Evolutionary conservation across 2,797 vertebrate genomes (phyloP).

Genomic region (Microchirus variegatus): DNA sequence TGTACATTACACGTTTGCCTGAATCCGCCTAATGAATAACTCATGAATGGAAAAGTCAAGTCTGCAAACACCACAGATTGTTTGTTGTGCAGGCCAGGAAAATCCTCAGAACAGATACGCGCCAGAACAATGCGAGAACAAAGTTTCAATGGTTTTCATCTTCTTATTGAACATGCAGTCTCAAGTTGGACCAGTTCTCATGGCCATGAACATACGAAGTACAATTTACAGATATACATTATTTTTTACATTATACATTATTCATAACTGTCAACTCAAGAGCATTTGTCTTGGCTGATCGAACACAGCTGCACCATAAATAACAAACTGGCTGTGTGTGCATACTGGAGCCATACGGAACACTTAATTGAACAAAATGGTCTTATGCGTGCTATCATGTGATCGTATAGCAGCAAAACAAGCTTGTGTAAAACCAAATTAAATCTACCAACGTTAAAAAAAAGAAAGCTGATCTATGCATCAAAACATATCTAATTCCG

Average conservation of each 20-base stretch:
- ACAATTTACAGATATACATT: not conserved
- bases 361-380: constrained; percentile 15
- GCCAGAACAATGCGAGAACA: constrained; percentile 26
- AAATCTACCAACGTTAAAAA: not conserved
- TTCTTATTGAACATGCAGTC: not conserved
- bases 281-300: not conserved
- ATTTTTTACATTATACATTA: not conserved
- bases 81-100: constrained; percentile 31
- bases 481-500: constrained; percentile 7
- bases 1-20: constrained; percentile 17
- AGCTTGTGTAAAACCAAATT: not conserved
- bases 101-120: constrained; percentile 14
- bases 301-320: constrained; percentile 4
- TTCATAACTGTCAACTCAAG: not conserved
- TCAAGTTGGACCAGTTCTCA: constrained; percentile 10
- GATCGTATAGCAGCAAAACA: not conserved
- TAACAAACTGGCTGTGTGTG: not conserved
- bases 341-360: constrained; percentile 5
- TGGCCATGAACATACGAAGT: not conserved
- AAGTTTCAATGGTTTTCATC: constrained; percentile 29
- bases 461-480: not conserved
- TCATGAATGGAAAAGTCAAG: constrained; percentile 45
- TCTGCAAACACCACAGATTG: constrained; percentile 22
- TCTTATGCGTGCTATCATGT: not conserved
- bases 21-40: constrained; percentile 49